Conservation (phyloP, 2,888 invertebrate species). For the Ormyrus rosae region DNA sequence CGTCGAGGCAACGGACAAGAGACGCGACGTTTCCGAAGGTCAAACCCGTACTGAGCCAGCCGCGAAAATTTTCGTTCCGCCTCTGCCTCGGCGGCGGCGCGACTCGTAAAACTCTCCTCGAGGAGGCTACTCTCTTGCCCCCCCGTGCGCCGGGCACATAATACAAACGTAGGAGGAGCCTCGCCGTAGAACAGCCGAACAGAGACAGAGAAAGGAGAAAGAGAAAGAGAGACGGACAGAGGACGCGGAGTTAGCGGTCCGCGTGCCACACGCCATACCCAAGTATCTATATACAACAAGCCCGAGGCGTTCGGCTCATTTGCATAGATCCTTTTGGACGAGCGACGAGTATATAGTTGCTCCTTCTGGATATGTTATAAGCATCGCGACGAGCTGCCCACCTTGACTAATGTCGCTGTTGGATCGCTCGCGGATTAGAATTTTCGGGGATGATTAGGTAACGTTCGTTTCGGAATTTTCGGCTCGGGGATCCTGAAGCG, state of each 20-base stretch:
- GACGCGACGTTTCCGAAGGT: slow-evolving; percentile 48
- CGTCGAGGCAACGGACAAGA: too few relatives aligned
- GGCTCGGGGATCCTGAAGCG: too few relatives aligned
- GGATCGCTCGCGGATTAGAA: too few relatives aligned
- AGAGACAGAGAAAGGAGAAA: slow-evolving; percentile 15
- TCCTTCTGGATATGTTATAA: too few relatives aligned
- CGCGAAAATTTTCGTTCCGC: slow-evolving; percentile 50
- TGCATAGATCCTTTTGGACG: slow-evolving; percentile 49
- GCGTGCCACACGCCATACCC: slow-evolving; percentile 23
- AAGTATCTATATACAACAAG: neutral
- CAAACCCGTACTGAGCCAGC: slow-evolving; percentile 45
- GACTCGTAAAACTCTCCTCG: slow-evolving; percentile 39
- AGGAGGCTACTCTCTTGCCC: neutral
- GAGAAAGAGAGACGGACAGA: slow-evolving; percentile 22
- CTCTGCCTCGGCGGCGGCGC: neutral
- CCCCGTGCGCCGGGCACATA: neutral
- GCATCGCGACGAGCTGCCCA: too few relatives aligned
- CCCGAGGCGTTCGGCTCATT: slow-evolving; percentile 45
- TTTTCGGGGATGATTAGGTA: too few relatives aligned
- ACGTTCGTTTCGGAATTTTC: too few relatives aligned
- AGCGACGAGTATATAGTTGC: neutral
- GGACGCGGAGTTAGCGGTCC: slow-evolving; percentile 49
- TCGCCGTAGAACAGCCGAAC: slow-evolving; percentile 2
- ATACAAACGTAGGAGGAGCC: slow-evolving; percentile 40
- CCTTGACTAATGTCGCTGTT: too few relatives aligned